These are phyloP conservation scores for Tetrao urogallus DNA, from an alignment of 2,113 vertebrate species.

Conservation along the genomic window DNA sequence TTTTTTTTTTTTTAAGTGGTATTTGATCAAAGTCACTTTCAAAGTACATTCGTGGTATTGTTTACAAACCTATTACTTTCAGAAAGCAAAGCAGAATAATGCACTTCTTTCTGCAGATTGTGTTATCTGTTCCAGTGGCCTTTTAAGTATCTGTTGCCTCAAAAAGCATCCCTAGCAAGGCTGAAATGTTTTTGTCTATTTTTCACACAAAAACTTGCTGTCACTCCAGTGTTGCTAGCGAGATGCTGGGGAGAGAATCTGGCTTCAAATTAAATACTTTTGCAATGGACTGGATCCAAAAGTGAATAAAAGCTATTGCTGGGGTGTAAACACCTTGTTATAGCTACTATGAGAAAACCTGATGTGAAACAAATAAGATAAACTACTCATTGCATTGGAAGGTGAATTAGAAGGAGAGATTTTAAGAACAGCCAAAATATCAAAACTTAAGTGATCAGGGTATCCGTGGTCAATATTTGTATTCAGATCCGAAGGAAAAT, in stretches of 20 bases:
- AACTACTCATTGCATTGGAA: neutral
- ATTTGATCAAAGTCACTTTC: constrained; percentile 16
- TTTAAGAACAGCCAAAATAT: neutral
- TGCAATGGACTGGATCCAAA: neutral
- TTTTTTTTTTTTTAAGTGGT: neutral
- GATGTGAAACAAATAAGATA: neutral
- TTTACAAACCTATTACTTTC: neutral
- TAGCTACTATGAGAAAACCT: neutral
- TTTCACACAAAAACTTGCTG: neutral
- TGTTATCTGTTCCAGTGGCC: neutral
- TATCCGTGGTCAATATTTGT: neutral
- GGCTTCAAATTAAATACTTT: neutral
- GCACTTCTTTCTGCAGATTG: neutral
- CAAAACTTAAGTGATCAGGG: neutral
- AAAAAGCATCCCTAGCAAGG: neutral
- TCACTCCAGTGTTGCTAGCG: neutral
- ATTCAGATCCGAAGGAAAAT: neutral
- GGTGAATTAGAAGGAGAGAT: neutral
- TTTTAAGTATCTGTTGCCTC: constrained; percentile 4
- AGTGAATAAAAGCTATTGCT: neutral
- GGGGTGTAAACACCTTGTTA: neutral
- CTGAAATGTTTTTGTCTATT: neutral
- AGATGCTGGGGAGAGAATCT: neutral
- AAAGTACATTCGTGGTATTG: neutral
- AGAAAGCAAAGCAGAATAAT: neutral